These are phyloP conservation scores for Hedychridium roseum DNA, from an alignment of 2,888 invertebrate species.

Conservation along the genomic window DNA sequence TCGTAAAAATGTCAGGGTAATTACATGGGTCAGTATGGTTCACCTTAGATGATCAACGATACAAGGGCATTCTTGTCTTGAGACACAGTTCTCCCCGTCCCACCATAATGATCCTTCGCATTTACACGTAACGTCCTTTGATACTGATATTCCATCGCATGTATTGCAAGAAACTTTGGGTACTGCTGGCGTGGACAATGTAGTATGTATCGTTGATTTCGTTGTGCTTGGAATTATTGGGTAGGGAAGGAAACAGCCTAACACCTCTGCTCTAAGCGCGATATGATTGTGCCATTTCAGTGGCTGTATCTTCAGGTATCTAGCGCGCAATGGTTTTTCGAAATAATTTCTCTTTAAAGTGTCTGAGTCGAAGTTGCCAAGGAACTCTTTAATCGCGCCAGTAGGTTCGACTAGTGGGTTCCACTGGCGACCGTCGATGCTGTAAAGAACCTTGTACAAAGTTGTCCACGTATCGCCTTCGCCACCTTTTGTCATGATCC, in stretches of 20 bases:
- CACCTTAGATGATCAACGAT: constrained; percentile 75
- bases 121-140: constrained; percentile 65
- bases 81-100: constrained; percentile 79
- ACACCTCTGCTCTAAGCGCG: constrained; percentile 78
- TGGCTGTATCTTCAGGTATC: constrained; percentile 77
- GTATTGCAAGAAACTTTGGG: too few species aligned
- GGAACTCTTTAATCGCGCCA: constrained; percentile 69
- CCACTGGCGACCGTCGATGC: constrained; percentile 76
- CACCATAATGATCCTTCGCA: constrained; percentile 70
- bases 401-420: constrained; percentile 71
- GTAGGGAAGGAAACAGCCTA: constrained; percentile 81
- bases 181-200: too few species aligned
- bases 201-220: not conserved
- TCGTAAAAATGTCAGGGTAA: not conserved
- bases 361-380: constrained; percentile 76
- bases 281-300: constrained; percentile 77
- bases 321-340: constrained; percentile 75
- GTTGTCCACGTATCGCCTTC: constrained; percentile 79
- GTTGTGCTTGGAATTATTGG: constrained; percentile 29
- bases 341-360: constrained; percentile 73
- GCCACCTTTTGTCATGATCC: constrained; percentile 78
- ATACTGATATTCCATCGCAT: constrained; percentile 67
- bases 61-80: constrained; percentile 80
- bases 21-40: too few species aligned
- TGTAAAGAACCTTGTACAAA: constrained; percentile 77